Conservation (phyloP, 2,888 invertebrate genomes). For the Scaeva pyrastri region DNA sequence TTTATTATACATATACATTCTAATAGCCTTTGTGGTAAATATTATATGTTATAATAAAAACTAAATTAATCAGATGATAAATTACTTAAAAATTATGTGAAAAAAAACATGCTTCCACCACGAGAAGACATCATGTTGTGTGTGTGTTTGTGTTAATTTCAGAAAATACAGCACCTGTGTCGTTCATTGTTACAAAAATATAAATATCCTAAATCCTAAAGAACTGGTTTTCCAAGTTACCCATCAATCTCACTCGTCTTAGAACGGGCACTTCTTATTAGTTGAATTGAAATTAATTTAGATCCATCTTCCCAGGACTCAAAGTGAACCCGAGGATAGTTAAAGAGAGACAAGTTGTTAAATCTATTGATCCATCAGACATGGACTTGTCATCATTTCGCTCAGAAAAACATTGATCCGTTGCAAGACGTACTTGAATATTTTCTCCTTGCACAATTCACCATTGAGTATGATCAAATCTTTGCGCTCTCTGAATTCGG, state of each 20-base stretch:
- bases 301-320: not conserved
- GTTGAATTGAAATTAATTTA: not conserved
- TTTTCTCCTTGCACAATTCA: slow-evolving; percentile 81
- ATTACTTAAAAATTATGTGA: slow-evolving; percentile 52
- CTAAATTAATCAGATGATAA: slow-evolving; percentile 47
- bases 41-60: slow-evolving; percentile 1
- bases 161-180: slow-evolving; percentile 44
- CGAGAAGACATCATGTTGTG: slow-evolving; percentile 43
- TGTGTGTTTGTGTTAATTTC: slow-evolving; percentile 5
- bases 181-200: slow-evolving; percentile 62
- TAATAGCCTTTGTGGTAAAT: slow-evolving; percentile 28
- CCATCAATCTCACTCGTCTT: not conserved
- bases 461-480: slow-evolving; percentile 83
- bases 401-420: slow-evolving; percentile 81
- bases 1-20: slow-evolving; percentile 13
- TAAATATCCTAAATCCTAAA: slow-evolving; percentile 52
- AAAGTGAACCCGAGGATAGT: not conserved
- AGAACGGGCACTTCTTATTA: no score
- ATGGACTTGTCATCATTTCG: slow-evolving; percentile 78
- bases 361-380: slow-evolving; percentile 81
- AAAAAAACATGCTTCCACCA: slow-evolving; percentile 16
- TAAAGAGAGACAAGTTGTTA: not conserved
- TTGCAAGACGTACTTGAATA: slow-evolving; percentile 81
- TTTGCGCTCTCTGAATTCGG: slow-evolving; percentile 83
- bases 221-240: not conserved